These are phyloP conservation scores for Tachina fera DNA, from an alignment of 2,888 invertebrate genomes.

Conservation along the genomic window DNA sequence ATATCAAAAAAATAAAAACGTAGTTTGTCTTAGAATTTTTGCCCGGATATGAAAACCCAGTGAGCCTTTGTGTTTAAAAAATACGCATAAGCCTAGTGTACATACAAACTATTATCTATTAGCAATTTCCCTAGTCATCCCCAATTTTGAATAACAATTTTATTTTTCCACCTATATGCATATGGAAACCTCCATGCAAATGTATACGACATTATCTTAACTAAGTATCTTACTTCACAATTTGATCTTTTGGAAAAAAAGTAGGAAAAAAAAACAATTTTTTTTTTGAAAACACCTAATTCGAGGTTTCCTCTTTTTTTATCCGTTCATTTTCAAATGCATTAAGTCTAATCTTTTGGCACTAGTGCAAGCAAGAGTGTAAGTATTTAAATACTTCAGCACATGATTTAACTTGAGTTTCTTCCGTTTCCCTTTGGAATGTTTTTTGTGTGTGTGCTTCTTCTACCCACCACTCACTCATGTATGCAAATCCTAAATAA, in stretches of 20 bases:
- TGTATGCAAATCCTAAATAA: slow-evolving; percentile 58
- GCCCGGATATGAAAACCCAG: no score
- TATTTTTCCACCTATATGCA: background rate
- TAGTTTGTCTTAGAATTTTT: no score
- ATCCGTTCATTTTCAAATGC: slow-evolving; percentile 6
- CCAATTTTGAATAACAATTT: no score
- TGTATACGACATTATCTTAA: background rate
- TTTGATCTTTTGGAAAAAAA: slow-evolving; percentile 11
- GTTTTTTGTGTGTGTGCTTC: background rate
- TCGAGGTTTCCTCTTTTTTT: background rate
- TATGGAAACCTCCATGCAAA: slow-evolving; percentile 3
- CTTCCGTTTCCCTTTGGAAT: slow-evolving; percentile 36
- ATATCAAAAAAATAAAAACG: no score
- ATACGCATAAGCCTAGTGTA: no score
- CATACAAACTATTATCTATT: no score
- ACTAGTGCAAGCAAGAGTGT: slow-evolving; percentile 49
- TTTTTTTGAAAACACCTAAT: background rate
- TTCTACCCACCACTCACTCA: background rate
- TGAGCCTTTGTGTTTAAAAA: no score
- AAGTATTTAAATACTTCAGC: slow-evolving; percentile 56
- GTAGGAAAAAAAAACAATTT: background rate
- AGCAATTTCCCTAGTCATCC: no score
- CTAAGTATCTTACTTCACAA: background rate
- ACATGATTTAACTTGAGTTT: slow-evolving; percentile 49
- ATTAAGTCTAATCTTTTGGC: slow-evolving; percentile 51